Conservation (phyloP, 2,113 vertebrate genomes). For the Edolisoma coerulescens region DNA sequence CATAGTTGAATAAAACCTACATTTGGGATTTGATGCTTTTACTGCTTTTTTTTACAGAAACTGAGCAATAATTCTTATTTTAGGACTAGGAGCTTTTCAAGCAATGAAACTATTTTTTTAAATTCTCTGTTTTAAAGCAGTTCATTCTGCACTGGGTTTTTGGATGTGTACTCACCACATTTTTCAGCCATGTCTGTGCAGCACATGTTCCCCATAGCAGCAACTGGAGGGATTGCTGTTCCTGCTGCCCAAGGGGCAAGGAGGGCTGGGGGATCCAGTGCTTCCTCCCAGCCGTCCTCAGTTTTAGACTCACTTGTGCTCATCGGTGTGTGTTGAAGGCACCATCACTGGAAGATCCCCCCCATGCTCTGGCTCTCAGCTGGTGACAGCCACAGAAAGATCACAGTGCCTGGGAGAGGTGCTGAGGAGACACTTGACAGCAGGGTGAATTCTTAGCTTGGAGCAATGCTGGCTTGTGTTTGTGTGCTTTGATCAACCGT, state of each 20-base stretch:
- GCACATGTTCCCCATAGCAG: neutral
- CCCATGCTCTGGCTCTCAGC: fast-evolving
- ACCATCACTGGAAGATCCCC: neutral
- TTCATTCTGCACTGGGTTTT: neutral
- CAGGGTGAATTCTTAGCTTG: neutral
- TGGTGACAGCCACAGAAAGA: neutral
- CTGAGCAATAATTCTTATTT: neutral
- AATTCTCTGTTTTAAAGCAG: neutral
- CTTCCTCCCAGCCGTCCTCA: neutral
- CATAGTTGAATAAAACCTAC: neutral
- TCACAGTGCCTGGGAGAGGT: neutral
- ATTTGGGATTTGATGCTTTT: neutral
- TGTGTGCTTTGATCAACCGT: neutral
- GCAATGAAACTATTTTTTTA: neutral
- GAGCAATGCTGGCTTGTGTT: neutral
- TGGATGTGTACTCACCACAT: neutral
- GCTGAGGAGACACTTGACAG: neutral
- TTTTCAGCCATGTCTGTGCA: constrained; percentile 1
- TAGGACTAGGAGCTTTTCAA: neutral
- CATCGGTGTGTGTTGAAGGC: fast-evolving
- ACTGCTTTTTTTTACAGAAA: neutral
- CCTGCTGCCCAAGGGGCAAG: neutral
- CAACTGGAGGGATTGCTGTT: neutral
- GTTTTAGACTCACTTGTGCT: neutral
- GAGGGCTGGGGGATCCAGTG: neutral